Base-by-base conservation (phyloP, 1,140 invertebrate species). In the Psilanteris sp. region DNA sequence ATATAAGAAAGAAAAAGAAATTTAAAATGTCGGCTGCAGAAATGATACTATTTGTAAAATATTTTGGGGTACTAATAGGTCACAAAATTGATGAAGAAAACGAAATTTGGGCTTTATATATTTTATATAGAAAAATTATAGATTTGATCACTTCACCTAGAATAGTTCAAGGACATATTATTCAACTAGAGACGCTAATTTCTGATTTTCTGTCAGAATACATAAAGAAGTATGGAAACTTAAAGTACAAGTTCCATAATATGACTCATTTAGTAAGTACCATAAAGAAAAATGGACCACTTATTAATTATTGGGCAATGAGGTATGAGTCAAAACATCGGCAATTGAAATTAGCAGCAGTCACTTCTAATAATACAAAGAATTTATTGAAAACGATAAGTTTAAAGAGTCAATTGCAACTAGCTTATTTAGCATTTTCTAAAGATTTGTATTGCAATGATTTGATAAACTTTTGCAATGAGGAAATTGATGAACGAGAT, bases 21-120 rank as follows among this genome's bases (percentile, higher is more conserved):
- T 27, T 52, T 0, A 36, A 66, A 54, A 66, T 66, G 61, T 54
- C 61, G 14, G 48, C 61, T 0, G 27, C 48, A 15, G 62, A 67
- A 52, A 67, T 55, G 31, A 46, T 67, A 11, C 18, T 36, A 4
- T 67, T 67, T 13, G 55, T 39, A 9, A 15, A 27, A 31, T 67
- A 67, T 39, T 68, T 68, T 32, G 39, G 39, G 15, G 2, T 67
- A 16, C 10, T 48, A 26, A 50, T 67, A 6, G 62, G 62, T 1
- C 1, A 20, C 0, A 27, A 43, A 55, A 10, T 67, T 27, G 1
- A 2, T 4, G 48, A 37, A 29, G 36, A 59, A 41, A 50, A 50
- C 34, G 1, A 9, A 10, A 11, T 24, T 0, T 68, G 64, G 64
- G 3, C 10, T 0, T 10, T 68, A n/a, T 68, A 50, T 16, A 15